These are phyloP conservation scores for Macrotis lagotis DNA, from an alignment of 2,113 vertebrate genomes.

Conservation along the genomic window DNA sequence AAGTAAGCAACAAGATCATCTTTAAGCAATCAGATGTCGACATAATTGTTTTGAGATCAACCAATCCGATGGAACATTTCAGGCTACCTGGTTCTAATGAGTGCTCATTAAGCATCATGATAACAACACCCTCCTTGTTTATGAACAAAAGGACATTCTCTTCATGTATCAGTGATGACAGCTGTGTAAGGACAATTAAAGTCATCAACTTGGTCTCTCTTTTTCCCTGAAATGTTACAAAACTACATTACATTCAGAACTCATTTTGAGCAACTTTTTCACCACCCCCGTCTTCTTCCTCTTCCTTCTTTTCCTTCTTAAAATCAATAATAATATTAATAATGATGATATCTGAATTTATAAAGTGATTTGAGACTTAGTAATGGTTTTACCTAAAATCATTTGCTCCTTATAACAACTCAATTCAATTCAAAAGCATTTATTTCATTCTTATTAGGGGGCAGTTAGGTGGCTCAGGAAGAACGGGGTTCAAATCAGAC, in stretches of 20 bases:
- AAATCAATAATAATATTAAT: neutral
- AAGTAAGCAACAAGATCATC: slow-evolving; percentile 64
- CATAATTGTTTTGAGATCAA: slow-evolving; percentile 76
- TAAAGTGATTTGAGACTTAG: neutral
- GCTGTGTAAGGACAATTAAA: slow-evolving; percentile 38
- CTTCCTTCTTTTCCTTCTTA: slow-evolving; percentile 18
- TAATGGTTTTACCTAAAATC: neutral
- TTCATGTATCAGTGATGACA: slow-evolving; percentile 51
- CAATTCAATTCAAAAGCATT: neutral
- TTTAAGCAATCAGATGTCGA: slow-evolving; percentile 72
- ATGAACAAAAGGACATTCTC: slow-evolving; percentile 74
- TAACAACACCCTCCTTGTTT: slow-evolving; percentile 74
- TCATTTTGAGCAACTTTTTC: slow-evolving; percentile 6
- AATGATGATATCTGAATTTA: neutral
- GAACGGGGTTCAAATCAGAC: neutral
- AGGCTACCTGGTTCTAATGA: slow-evolving; percentile 67
- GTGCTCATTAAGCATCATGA: slow-evolving; percentile 70
- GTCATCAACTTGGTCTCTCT: slow-evolving; percentile 37
- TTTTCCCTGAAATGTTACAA: slow-evolving; percentile 51
- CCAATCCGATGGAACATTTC: slow-evolving; percentile 70
- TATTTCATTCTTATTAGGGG: neutral
- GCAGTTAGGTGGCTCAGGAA: neutral
- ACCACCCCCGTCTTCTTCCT: neutral
- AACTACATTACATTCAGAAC: slow-evolving; percentile 5
- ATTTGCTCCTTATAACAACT: neutral